Conservation (phyloP, 1,140 invertebrate species). For the Reticulitermes speratus region DNA sequence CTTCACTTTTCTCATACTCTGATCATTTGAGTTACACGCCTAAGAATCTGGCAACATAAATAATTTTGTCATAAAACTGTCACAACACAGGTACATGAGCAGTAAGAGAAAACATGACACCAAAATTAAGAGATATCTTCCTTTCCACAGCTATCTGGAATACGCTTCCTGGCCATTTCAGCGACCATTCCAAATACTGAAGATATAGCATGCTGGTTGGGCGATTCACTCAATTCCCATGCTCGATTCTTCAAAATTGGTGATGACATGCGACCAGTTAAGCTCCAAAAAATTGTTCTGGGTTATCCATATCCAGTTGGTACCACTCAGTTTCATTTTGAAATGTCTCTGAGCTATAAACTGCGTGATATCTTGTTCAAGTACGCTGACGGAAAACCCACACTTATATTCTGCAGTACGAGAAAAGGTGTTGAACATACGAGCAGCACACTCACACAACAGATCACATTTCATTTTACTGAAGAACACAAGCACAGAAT, state of each 20-base stretch:
- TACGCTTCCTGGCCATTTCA: conserved; percentile 71
- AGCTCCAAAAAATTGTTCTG: conserved; percentile 68
- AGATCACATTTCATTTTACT: conserved; percentile 57
- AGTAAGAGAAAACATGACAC: not conserved
- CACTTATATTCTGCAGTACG: conserved; percentile 76
- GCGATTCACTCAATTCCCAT: conserved; percentile 39
- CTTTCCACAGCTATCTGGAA: not conserved
- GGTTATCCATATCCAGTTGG: conserved; percentile 59
- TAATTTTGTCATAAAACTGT: too few species aligned
- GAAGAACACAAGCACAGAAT: conserved; percentile 55
- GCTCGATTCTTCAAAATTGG: conserved; percentile 40
- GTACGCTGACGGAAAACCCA: conserved; percentile 71
- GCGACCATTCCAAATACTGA: conserved; percentile 77
- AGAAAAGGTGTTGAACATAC: conserved; percentile 71
- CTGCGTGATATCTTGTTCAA: conserved; percentile 64
- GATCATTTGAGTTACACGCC: too few species aligned
- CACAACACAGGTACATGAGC: too few species aligned
- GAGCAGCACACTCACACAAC: conserved; percentile 59
- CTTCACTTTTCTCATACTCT: too few species aligned
- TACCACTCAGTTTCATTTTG: conserved; percentile 69
- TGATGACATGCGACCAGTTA: conserved; percentile 70
- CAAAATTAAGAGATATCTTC: not conserved
- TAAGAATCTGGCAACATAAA: too few species aligned
- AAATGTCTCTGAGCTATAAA: conserved; percentile 73
- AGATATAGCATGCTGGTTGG: conserved; percentile 73